Evolutionary conservation across 2,797 vertebrate genomes (phyloP), one percentile per base, ranked within the genome.

Genomic region (Forpus xanthops): DNA sequence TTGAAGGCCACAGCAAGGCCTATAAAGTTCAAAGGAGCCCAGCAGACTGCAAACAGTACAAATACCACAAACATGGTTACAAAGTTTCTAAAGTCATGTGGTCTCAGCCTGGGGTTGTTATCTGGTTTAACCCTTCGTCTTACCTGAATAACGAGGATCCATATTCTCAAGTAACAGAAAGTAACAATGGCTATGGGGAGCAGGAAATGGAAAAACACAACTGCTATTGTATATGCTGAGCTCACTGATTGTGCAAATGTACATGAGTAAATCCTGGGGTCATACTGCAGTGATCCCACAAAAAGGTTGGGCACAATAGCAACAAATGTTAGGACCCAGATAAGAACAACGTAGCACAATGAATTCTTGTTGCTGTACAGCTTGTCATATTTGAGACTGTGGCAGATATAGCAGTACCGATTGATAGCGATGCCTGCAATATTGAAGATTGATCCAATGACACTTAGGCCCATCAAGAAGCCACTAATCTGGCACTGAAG

Each of bases 51-150:
- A 52, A 99, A 99, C 23, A 99, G 98, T 81, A 99, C 99, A 31
- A 99, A 99, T 4, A 99, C 99, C 73, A 99, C 99, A 52, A 99
- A 99, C 99, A 99, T 99, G 65, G 99, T 99, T 85, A 99, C 96
- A 74, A 99, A 99, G 97, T 99, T 99, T 87, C 99, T 98, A 18
- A 99, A 98, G 65, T 99, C 99, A 9, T 99, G 99, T 3, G 98
- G 99, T 42, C 98, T 99, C 80, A 99, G 97, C 77, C 98, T 98
- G 74, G 98, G 98, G 18, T 98, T 98, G 93, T 98, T 98, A 96
- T 99, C 98, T 0, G 99, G 98, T 88, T 99, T 99, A 67, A 99
- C 99, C 60, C 99, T 98, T 23, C 98, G 92, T 93, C 99, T 98
- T 89, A 98, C 98, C 95, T 98, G 98, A 87, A 98, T 98, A 49